phyloP scores from a whole-genome alignment of 2,113 vertebrate genomes.

The Thryonomys swinderianus region DNA sequence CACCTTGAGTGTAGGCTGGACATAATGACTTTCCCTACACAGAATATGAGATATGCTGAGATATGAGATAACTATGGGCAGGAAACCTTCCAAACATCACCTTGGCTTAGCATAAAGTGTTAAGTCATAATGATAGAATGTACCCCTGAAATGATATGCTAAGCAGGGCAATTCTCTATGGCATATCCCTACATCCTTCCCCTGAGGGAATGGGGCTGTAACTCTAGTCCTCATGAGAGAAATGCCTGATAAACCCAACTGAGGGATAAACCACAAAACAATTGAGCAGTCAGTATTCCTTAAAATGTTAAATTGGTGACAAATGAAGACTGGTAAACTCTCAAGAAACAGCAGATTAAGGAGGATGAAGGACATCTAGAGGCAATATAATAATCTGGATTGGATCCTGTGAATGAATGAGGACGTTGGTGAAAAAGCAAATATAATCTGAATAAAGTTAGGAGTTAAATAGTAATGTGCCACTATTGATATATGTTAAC shows the following conservation, averaged over 20 bases:
- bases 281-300: background rate
- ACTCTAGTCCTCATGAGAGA: background rate
- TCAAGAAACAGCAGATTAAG: background rate
- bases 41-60: background rate
- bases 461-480: background rate
- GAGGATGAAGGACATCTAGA: background rate
- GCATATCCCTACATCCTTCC: background rate
- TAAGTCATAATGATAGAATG: background rate
- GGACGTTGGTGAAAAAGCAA: background rate
- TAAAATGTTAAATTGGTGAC: background rate
- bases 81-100: background rate
- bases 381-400: background rate
- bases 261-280: slow-evolving; percentile 7
- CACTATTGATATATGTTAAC: background rate
- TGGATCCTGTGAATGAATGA: background rate
- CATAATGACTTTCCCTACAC: background rate
- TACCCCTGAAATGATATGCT: background rate
- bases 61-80: background rate
- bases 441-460: slow-evolving; percentile 24
- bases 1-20: background rate
- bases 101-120: background rate
- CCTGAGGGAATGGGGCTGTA: background rate
- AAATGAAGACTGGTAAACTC: background rate
- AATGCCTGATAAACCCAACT: slow-evolving; percentile 11
- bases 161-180: background rate